Conservation (phyloP, 2,888 invertebrate genomes). For the Nymphalis polychloros region DNA sequence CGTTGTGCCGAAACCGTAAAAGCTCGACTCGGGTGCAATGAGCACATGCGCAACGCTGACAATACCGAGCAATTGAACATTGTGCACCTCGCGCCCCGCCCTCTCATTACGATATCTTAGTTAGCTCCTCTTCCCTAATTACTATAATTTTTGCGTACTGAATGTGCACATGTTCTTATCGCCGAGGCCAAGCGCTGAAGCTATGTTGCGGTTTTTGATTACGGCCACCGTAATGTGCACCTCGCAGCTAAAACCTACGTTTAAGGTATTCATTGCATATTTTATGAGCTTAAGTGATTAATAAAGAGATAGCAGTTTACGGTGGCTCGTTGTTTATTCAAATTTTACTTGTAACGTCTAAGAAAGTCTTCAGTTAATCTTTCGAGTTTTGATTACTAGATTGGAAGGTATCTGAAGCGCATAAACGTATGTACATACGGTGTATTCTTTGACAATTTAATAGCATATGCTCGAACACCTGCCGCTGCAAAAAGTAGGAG, state of each 20-base stretch:
- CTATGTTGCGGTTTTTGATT: conserved; percentile 74
- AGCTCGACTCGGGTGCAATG: conserved; percentile 56
- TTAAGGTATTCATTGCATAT: conserved; percentile 53
- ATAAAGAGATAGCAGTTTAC: conserved; percentile 50
- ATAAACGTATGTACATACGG: conserved; percentile 50
- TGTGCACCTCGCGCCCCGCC: conserved; percentile 47
- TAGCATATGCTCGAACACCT: conserved; percentile 79
- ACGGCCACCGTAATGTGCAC: conserved; percentile 59
- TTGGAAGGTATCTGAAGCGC: conserved; percentile 64
- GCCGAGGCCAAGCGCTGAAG: conserved; percentile 55
- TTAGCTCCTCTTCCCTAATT: conserved; percentile 59
- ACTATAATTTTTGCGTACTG: conserved; percentile 63
- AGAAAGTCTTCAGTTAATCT: conserved; percentile 34
- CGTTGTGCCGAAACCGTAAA: conserved; percentile 72
- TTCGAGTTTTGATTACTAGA: conserved; percentile 71
- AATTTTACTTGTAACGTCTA: conserved; percentile 32
- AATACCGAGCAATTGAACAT: conserved; percentile 41
- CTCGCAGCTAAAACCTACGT: conserved; percentile 50
- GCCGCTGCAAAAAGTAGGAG: conserved; percentile 78
- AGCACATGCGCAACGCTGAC: conserved; percentile 44
- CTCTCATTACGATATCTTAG: conserved; percentile 58
- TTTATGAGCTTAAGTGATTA: conserved; percentile 52
- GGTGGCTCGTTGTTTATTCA: conserved; percentile 48
- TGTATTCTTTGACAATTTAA: conserved; percentile 79
- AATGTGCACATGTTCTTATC: conserved; percentile 66